phyloP scores from a whole-genome alignment of 2,888 invertebrate species.

The Chorisops tibialis region DNA sequence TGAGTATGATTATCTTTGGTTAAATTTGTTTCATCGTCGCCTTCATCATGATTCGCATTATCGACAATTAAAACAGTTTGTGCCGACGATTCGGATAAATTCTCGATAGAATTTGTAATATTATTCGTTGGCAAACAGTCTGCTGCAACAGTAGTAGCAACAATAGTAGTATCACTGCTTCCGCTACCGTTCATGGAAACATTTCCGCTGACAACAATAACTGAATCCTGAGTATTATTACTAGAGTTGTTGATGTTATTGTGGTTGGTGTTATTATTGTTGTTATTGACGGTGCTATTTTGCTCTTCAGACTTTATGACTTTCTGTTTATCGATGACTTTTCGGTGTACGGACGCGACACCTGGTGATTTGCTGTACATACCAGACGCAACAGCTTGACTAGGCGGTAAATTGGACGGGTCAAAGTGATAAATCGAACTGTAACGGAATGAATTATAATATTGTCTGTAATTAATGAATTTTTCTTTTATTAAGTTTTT shows the following conservation, averaged over 20 bases:
- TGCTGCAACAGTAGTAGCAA: too few species aligned
- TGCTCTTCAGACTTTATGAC: slow-evolving; percentile 12
- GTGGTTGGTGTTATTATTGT: slow-evolving; percentile 6
- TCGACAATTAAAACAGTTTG: slow-evolving; percentile 38
- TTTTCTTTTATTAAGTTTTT: too few species aligned
- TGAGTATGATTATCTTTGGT: slow-evolving; percentile 34
- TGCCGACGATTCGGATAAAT: slow-evolving; percentile 40
- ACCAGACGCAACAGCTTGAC: slow-evolving; percentile 43
- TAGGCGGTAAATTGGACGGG: slow-evolving; percentile 52
- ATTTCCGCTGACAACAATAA: background rate
- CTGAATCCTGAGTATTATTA: slow-evolving; percentile 26
- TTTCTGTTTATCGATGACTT: slow-evolving; percentile 12
- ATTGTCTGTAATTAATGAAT: background rate
- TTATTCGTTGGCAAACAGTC: background rate
- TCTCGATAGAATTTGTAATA: slow-evolving; percentile 35
- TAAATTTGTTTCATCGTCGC: slow-evolving; percentile 31
- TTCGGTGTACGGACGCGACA: slow-evolving; percentile 15
- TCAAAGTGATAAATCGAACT: slow-evolving; percentile 53
- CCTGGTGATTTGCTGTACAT: slow-evolving; percentile 33
- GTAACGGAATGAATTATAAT: slow-evolving; percentile 35
- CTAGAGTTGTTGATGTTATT: slow-evolving; percentile 28
- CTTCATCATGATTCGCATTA: slow-evolving; percentile 17
- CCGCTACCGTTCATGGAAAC: background rate
- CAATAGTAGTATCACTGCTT: too few species aligned
- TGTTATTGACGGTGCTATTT: slow-evolving; percentile 4